Evolutionary conservation across 30 jellyfish, hydroid and myxozoan species (phyloP), one percentile per base, ranked within the genome.

Genomic region (Hydractinia echinata): DNA sequence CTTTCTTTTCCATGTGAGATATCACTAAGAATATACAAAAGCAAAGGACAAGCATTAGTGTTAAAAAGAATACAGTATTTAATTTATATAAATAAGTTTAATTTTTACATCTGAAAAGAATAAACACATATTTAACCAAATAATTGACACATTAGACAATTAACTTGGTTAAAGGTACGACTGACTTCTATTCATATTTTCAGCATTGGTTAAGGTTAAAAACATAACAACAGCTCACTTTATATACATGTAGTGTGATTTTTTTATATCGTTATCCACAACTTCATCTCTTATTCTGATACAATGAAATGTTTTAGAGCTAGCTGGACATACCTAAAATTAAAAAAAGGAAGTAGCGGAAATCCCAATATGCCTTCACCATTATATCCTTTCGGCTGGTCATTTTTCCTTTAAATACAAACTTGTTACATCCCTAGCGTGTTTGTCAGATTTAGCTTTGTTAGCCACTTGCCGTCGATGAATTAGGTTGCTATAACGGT

Each of bases 1-100:
- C 89, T 86, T 64, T 92, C 98, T 76, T 87, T 92, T 68, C 98
- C 98, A 51, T 79, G 70, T 9, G 96, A 70, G 6, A 92, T 86
- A 55, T 92, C 98, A 60, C 98, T 92, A 51, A 4, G 74, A 83
- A 20, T 15, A 70, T 81, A 72, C 15, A 69, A 54, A 76, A 44
- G 4, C 52, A 61, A 55, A 61, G 19, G 13, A 51, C 51, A 67
- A n/a, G 52, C 6, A 4, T 4, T n/a, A 72, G 3, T 54, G 61
- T 49, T 53, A 6, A 8, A 55, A 13, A 58, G 7, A 10, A 5
- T 39, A 51, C 8, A 85, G 14, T 11, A 69, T 11, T 14, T 14
- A 69, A 11, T 13, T 14, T 3, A 11, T 11, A 69, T 15, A 15
- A 11, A 30, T 30, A 14, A 68, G 2, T 1, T 11, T 14, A 0